Conservation (phyloP, 2,888 invertebrate genomes). For the Ennomos erosarius region DNA sequence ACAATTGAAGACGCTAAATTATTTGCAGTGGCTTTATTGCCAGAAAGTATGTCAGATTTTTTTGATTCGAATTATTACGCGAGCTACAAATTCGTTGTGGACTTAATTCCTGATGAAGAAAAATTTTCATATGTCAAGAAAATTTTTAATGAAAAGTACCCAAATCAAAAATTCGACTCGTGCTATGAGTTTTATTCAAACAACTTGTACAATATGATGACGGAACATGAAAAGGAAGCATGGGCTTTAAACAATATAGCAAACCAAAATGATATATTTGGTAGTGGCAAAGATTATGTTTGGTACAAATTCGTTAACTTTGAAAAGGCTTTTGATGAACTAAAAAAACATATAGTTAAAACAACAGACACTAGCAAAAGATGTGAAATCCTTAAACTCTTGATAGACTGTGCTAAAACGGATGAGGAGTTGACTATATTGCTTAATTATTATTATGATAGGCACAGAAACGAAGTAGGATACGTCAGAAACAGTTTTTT, state of each 20-base stretch:
- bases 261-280: constrained; percentile 50
- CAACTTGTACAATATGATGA: constrained; percentile 52
- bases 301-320: constrained; percentile 65
- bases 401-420: constrained; percentile 53
- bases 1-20: constrained; percentile 54
- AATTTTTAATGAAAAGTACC: constrained; percentile 54
- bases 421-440: constrained; percentile 52
- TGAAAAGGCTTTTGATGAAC: constrained; percentile 52
- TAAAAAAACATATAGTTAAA: constrained; percentile 51
- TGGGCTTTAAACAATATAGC: constrained; percentile 63
- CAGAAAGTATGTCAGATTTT: constrained; percentile 43
- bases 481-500: constrained; percentile 53
- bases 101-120: constrained; percentile 51
- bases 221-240: constrained; percentile 50
- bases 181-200: constrained; percentile 47
- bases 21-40: constrained; percentile 50
- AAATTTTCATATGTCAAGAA: constrained; percentile 53
- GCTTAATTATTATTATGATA: constrained; percentile 59
- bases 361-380: constrained; percentile 48
- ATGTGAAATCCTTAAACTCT: constrained; percentile 48
- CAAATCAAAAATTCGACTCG: constrained; percentile 55
- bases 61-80: constrained; percentile 52
- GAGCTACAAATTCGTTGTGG: constrained; percentile 49
- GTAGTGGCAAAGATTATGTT: constrained; percentile 49
- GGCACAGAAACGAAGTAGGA: constrained; percentile 59